phyloP scores from a whole-genome alignment of 2,888 invertebrate species.

The Galerucella nymphaeae region DNA sequence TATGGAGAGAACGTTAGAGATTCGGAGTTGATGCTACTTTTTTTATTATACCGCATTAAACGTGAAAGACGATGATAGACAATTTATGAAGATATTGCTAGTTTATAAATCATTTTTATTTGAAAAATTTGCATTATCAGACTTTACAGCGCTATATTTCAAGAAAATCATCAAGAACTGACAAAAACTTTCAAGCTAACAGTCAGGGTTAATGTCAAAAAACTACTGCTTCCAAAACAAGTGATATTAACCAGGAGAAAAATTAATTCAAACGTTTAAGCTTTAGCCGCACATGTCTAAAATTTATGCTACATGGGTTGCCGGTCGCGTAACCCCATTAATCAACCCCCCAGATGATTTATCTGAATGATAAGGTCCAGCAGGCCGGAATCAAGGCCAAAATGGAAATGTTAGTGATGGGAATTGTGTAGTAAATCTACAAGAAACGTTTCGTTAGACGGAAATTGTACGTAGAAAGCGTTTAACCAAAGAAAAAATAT shows the following conservation, averaged over 20 bases:
- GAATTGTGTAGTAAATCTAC: not conserved
- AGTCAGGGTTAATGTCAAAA: no score
- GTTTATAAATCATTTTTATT: not conserved
- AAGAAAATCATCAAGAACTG: no score
- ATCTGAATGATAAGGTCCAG: slow-evolving; percentile 31
- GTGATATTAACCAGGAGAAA: no score
- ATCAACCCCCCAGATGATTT: slow-evolving; percentile 33
- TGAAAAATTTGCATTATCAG: no score
- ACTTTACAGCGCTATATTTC: no score
- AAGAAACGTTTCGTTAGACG: not conserved
- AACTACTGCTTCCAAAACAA: no score
- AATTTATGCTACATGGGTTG: slow-evolving; percentile 24
- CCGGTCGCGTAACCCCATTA: slow-evolving; percentile 24
- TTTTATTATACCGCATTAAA: not conserved
- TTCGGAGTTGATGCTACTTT: slow-evolving; percentile 11
- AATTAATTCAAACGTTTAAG: slow-evolving; percentile 25
- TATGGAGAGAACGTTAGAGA: slow-evolving; percentile 21
- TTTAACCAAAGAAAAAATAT: no score
- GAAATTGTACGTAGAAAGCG: not conserved
- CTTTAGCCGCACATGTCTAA: slow-evolving; percentile 5
- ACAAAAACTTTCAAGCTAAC: no score
- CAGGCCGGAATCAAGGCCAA: slow-evolving; percentile 22
- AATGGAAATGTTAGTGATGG: slow-evolving; percentile 15
- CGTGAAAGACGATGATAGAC: not conserved
- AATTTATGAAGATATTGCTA: not conserved